A percentile compares a stretch with the other conserved stretches of the same genome.
These are phyloP conservation scores for Phalacrocorax pelagicus DNA, from an alignment of 2,113 vertebrate species.

Conservation along the genomic window DNA sequence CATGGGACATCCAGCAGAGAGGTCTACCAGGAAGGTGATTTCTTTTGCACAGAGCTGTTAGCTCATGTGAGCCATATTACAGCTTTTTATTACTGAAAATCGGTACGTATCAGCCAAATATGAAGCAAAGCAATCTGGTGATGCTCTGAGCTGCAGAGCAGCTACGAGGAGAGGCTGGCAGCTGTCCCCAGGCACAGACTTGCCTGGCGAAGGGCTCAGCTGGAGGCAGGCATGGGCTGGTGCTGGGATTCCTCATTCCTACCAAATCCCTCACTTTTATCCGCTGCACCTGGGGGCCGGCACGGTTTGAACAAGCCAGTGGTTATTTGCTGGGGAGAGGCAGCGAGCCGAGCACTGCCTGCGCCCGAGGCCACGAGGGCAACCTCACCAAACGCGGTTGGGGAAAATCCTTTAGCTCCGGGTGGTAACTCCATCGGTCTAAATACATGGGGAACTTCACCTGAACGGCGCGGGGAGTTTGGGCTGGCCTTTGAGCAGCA, in stretches of 20 bases:
- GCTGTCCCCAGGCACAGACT: background rate
- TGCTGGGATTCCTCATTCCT: background rate
- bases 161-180: background rate
- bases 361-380: rapidly evolving
- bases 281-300: background rate
- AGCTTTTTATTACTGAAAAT: background rate
- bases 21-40: background rate
- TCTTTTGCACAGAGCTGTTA: background rate
- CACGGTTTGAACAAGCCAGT: rapidly evolving
- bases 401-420: background rate
- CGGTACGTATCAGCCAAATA: rapidly evolving
- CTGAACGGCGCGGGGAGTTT: background rate
- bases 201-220: background rate
- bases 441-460: rapidly evolving
- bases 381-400: background rate
- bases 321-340: background rate
- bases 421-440: background rate
- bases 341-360: background rate
- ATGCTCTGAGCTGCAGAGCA: background rate
- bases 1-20: rapidly evolving
- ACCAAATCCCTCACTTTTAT: slow-evolving; percentile 1
- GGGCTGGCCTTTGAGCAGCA: background rate
- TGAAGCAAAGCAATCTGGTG: rapidly evolving
- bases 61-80: background rate
- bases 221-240: slow-evolving; percentile 1